These are phyloP conservation scores for Stratiolaelaps scimitus DNA, from an alignment of 1,140 invertebrate genomes.

Conservation along the genomic window DNA sequence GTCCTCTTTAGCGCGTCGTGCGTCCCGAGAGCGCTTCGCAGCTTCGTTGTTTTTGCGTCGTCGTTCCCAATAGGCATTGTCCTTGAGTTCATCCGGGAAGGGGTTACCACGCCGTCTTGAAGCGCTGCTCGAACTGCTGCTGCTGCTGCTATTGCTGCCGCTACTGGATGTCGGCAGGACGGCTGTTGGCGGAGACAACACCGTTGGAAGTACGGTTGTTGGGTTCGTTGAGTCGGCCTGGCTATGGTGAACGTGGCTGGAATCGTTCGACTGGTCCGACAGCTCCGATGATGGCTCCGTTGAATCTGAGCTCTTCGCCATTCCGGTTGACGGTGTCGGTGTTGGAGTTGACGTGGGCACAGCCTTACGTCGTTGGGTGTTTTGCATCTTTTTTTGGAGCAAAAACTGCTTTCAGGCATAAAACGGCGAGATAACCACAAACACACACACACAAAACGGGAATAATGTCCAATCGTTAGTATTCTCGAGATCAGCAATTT, in stretches of 20 bases:
- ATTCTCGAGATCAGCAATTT: too few species aligned
- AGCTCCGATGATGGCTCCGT: neutral
- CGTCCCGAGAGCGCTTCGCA: conserved; percentile 81
- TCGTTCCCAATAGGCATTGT: conserved; percentile 70
- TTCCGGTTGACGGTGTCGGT: neutral
- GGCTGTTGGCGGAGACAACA: too few species aligned
- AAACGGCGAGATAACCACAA: too few species aligned
- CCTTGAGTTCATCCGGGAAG: conserved; percentile 46
- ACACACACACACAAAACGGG: neutral
- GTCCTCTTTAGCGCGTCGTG: conserved; percentile 74
- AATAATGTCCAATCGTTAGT: neutral
- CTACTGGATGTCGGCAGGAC: neutral
- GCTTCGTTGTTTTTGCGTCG: conserved; percentile 86
- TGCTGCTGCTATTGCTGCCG: too few species aligned
- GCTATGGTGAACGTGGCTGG: neutral
- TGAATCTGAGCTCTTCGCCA: neutral
- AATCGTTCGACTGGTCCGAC: conserved; percentile 21
- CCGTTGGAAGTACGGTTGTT: too few species aligned
- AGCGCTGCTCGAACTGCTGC: neutral
- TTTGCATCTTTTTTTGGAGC: conserved; percentile 1
- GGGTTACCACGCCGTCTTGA: conserved; percentile 5
- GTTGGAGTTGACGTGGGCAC: neutral
- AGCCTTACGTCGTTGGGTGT: neutral
- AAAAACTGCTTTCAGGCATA: conserved; percentile 1
- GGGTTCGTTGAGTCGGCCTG: neutral